Evolutionary conservation across 2,113 vertebrate species (phyloP).

Genomic region (Nibea albiflora): DNA sequence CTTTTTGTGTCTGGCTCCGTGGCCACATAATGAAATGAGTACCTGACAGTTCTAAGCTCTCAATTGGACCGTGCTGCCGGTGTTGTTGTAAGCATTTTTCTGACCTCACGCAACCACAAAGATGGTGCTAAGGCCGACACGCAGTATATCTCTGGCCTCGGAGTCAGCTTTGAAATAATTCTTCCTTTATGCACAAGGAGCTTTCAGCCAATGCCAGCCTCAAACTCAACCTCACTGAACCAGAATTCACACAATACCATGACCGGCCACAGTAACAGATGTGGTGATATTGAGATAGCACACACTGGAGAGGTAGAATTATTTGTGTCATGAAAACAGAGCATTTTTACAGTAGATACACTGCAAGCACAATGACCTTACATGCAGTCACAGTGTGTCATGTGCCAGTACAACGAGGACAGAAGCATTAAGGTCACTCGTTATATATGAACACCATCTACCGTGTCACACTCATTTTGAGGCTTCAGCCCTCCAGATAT

Average conservation of each 20-base stretch:
- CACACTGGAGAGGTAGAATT: slow-evolving; percentile 18
- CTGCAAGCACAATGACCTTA: not conserved
- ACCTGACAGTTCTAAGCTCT: slow-evolving; percentile 68
- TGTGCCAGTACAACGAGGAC: slow-evolving; percentile 37
- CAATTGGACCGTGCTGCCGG: slow-evolving; percentile 48
- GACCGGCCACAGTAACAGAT: slow-evolving; percentile 63
- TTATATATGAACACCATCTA: slow-evolving; percentile 23
- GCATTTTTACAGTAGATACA: not conserved
- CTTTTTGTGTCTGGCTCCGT: slow-evolving; percentile 59
- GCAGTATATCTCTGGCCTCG: slow-evolving; percentile 53
- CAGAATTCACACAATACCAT: slow-evolving; percentile 61
- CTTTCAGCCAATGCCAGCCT: slow-evolving; percentile 72
- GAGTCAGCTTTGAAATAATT: slow-evolving; percentile 70
- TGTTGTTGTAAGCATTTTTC: slow-evolving; percentile 72
- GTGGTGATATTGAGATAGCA: slow-evolving; percentile 60
- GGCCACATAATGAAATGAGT: slow-evolving; percentile 61
- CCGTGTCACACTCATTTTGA: slow-evolving; percentile 6
- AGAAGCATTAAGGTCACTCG: slow-evolving; percentile 51
- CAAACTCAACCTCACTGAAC: slow-evolving; percentile 49
- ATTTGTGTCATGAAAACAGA: not conserved
- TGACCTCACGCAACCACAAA: slow-evolving; percentile 62
- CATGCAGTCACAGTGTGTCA: slow-evolving; percentile 29
- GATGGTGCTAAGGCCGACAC: slow-evolving; percentile 44
- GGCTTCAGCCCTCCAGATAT: slow-evolving; percentile 8
- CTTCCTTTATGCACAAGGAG: slow-evolving; percentile 66